phyloP scores from a whole-genome alignment of 2,797 vertebrate species.

The Numenius phaeopus region DNA sequence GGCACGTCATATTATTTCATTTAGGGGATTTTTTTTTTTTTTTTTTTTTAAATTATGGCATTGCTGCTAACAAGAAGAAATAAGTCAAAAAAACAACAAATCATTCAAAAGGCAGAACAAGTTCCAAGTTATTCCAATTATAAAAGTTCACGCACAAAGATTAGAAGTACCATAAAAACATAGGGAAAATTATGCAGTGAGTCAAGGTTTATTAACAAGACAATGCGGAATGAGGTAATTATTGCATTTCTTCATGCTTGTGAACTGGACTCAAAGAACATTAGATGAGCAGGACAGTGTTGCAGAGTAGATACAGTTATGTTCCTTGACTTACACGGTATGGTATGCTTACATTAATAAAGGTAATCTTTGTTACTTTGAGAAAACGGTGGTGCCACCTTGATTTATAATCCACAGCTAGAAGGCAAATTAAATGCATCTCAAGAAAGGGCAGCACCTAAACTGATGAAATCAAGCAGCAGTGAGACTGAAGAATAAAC shows the following conservation, averaged over 20 bases:
- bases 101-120: neutral
- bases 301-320: neutral
- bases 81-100: neutral
- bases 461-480: neutral
- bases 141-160: neutral
- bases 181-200: neutral
- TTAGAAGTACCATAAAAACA: neutral
- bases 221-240: neutral
- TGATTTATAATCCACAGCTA: neutral
- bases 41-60: neutral
- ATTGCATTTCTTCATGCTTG: neutral
- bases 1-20: neutral
- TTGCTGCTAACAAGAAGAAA: neutral
- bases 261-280: neutral
- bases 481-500: neutral
- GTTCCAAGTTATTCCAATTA: neutral
- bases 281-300: neutral
- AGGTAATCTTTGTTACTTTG: neutral
- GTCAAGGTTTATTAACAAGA: neutral
- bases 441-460: neutral
- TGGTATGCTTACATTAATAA: neutral
- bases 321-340: neutral
- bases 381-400: neutral
- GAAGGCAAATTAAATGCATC: neutral
- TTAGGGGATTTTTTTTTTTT: neutral